These are phyloP conservation scores for Mycalesis mineus DNA, from an alignment of 2,888 invertebrate genomes.

Conservation along the genomic window DNA sequence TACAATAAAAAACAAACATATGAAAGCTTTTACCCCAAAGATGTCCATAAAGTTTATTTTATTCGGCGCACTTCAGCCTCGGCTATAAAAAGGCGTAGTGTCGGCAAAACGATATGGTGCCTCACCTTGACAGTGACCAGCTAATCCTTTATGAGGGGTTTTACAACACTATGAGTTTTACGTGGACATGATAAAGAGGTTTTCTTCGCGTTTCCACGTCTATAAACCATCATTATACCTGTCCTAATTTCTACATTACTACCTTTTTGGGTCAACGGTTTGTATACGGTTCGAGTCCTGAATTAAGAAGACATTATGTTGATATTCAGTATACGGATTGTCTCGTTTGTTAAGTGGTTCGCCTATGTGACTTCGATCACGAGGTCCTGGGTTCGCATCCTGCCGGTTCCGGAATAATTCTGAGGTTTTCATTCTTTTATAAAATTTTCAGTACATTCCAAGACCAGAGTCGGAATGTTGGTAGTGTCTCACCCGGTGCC, in stretches of 20 bases:
- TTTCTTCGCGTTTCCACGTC: constrained; percentile 6
- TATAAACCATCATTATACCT: neutral
- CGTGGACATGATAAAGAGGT: constrained; percentile 3
- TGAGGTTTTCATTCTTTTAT: too few species aligned
- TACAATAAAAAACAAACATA: constrained; percentile 24
- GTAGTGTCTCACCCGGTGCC: too few species aligned
- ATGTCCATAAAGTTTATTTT: constrained; percentile 22
- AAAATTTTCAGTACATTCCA: too few species aligned
- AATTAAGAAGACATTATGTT: too few species aligned
- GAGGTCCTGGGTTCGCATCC: too few species aligned
- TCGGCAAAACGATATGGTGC: constrained; percentile 18
- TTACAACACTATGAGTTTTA: constrained; percentile 5
- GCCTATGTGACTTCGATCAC: too few species aligned
- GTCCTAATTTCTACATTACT: neutral
- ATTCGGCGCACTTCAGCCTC: constrained; percentile 22
- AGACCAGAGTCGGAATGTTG: too few species aligned
- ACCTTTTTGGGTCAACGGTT: too few species aligned
- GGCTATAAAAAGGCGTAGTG: constrained; percentile 24
- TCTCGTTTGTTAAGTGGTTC: too few species aligned
- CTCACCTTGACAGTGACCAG: constrained; percentile 25
- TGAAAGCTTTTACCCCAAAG: constrained; percentile 29
- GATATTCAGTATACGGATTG: too few species aligned
- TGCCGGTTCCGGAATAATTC: too few species aligned
- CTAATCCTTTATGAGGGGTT: constrained; percentile 11
- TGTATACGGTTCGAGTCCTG: too few species aligned